Evolutionary conservation across 92 coral and sea anemone genomes (phyloP), one percentile per base, ranked within the genome.

Genomic region (Epizoanthus ramosus): DNA sequence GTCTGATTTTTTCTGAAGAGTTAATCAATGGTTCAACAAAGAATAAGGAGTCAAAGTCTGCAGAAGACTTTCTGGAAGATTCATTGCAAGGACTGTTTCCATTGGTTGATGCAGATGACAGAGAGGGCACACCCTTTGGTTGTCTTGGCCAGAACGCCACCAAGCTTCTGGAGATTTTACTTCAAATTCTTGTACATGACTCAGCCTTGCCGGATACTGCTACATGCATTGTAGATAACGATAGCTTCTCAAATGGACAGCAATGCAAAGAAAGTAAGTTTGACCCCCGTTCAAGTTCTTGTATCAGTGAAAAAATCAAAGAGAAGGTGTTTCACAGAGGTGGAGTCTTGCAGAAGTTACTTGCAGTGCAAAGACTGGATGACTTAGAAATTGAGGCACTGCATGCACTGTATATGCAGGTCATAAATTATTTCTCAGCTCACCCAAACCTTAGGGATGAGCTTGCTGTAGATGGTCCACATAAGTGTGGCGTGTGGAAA

Each of bases 171-270:
- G 83, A 71, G 21, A 87, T 88, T 53, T 54, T 97, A 68, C 87
- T 97, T 60, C 85, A 87, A 79, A 89, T 97, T 63, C 89, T 97
- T 67, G 80, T 92, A 50, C 79, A 86, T 85, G 99, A 97, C 85
- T 97, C 99, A 71, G 88, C 82, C 15, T 47, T 14, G 23, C n/a
- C 6, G 12, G 19, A 52, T 12, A 8, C n/a, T 3, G 1, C 69
- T 2, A 28, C 22, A 31, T 5, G 31, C 67, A 57, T 60, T 14
- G 0, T 14, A 10, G 74, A 54, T 71, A 79, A 67, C 57, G 22
- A 21, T 68, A 68, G 22, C 16, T 58, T 33, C 81, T 75, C 50
- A 57, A 52, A n/a, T 71, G 69, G 47, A 12, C 74, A 41, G 67
- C 53, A 69, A 56, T 79, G 80, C 57, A 54, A 15, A 52, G 53